Conservation (phyloP, 2,797 vertebrate species). For the Distichodus sexfasciatus region DNA sequence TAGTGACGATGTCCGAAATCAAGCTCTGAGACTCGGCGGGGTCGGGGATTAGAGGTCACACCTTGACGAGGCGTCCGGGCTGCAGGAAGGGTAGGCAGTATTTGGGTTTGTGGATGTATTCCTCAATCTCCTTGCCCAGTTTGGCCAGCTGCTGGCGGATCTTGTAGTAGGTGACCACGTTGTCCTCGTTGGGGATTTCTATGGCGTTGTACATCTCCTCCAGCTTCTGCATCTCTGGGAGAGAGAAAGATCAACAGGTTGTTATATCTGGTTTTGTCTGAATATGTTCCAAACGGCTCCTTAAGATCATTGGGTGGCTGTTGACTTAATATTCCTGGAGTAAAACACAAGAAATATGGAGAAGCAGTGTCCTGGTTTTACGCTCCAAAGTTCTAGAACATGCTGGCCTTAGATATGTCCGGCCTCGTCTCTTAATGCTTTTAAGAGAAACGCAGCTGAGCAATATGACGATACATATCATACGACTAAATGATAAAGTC, state of each 20-base stretch:
- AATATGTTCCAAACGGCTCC: too few species aligned
- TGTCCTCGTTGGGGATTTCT: constrained; percentile 92
- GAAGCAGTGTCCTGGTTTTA: background rate
- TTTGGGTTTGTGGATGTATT: constrained; percentile 93
- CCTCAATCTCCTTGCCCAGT: constrained; percentile 91
- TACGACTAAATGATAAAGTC: too few species aligned
- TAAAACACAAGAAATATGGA: too few species aligned
- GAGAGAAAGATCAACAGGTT: background rate
- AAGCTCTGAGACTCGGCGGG: too few species aligned
- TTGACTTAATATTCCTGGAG: too few species aligned
- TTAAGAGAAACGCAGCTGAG: too few species aligned
- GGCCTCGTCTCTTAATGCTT: too few species aligned
- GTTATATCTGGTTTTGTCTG: too few species aligned
- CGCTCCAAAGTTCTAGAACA: too few species aligned
- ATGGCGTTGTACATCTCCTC: constrained; percentile 90
- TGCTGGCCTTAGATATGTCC: too few species aligned
- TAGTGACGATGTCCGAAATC: background rate
- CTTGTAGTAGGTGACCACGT: constrained; percentile 91
- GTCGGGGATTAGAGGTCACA: constrained; percentile 65
- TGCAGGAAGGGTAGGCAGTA: constrained; percentile 95
- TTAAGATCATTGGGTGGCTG: too few species aligned
- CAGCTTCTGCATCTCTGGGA: constrained; percentile 84
- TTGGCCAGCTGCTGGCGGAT: constrained; percentile 95
- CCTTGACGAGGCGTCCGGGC: constrained; percentile 92
- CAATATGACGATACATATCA: too few species aligned